Percentiles rank a stretch among this genome's conserved stretches.
phyloP scores from a whole-genome alignment of 2,113 vertebrate genomes.

The Nothobranchius furzeri region DNA sequence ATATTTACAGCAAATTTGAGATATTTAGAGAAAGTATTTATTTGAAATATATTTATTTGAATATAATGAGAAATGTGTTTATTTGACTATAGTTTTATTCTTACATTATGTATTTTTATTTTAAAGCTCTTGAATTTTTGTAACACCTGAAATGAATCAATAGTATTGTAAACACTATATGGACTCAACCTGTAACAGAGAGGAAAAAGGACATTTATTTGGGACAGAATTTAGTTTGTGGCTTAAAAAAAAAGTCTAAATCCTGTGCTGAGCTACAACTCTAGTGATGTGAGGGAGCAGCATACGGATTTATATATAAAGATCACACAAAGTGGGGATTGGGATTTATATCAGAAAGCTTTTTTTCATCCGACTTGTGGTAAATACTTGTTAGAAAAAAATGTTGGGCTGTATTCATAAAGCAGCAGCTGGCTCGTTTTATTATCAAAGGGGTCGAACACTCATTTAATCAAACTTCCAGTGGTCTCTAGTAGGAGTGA shows the following conservation, averaged over 20 bases:
- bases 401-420: slow-evolving; percentile 38
- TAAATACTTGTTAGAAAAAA: slow-evolving; percentile 9
- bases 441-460: too few species aligned
- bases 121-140: slow-evolving; percentile 54
- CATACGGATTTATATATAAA: too few species aligned
- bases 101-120: slow-evolving; percentile 59
- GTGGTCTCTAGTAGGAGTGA: too few species aligned
- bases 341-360: background rate
- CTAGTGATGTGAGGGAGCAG: background rate
- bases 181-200: slow-evolving; percentile 3
- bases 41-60: slow-evolving; percentile 62
- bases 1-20: slow-evolving; percentile 40
- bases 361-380: background rate
- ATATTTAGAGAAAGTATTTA: slow-evolving; percentile 45
- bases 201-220: slow-evolving; percentile 9
- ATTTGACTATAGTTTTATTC: slow-evolving; percentile 71
- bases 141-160: slow-evolving; percentile 39
- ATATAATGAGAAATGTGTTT: slow-evolving; percentile 60
- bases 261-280: slow-evolving; percentile 3
- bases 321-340: background rate
- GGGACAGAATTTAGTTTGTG: background rate
- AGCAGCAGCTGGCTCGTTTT: slow-evolving; percentile 7
- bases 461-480: too few species aligned
- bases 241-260: slow-evolving; percentile 21
- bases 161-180: slow-evolving; percentile 13